Percentiles rank a stretch among this genome's conserved stretches.
Conservation (phyloP, 2,113 vertebrate species). For the Carassius gibelio region DNA sequence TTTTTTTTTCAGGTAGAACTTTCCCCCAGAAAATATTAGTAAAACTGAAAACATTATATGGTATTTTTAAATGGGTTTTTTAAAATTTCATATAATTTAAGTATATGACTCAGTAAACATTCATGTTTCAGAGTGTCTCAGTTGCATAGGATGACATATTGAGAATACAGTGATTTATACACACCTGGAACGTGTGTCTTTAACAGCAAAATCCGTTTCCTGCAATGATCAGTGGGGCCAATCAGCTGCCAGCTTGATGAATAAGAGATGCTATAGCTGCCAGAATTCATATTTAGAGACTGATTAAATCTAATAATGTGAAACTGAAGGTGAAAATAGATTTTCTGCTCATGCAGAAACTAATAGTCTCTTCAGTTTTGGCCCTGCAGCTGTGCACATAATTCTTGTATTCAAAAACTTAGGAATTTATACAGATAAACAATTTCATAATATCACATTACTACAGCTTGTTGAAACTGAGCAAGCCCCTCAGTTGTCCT, state of each 20-base stretch:
- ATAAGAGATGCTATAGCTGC: conserved; percentile 32
- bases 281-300: conserved; percentile 10
- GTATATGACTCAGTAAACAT: no score
- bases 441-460: neutral
- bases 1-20: neutral
- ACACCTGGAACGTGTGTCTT: conserved; percentile 3
- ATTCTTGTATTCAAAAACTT: no score
- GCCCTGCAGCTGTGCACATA: conserved; percentile 12
- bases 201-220: neutral
- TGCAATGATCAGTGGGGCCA: conserved; percentile 13
- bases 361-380: neutral
- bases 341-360: neutral
- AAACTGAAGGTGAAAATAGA: conserved; percentile 3
- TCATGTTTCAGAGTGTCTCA: no score
- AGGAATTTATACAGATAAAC: neutral
- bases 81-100: no score
- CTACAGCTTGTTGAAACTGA: neutral
- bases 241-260: conserved; percentile 26
- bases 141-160: neutral
- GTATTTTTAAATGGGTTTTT: no score
- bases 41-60: no score
- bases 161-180: neutral
- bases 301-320: conserved; percentile 13
- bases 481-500: neutral
- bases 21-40: no score